A percentile compares a stretch with the other conserved stretches of the same genome.
Conservation (phyloP, 2,797 vertebrate species). For the Erpetoichthys calabaricus region DNA sequence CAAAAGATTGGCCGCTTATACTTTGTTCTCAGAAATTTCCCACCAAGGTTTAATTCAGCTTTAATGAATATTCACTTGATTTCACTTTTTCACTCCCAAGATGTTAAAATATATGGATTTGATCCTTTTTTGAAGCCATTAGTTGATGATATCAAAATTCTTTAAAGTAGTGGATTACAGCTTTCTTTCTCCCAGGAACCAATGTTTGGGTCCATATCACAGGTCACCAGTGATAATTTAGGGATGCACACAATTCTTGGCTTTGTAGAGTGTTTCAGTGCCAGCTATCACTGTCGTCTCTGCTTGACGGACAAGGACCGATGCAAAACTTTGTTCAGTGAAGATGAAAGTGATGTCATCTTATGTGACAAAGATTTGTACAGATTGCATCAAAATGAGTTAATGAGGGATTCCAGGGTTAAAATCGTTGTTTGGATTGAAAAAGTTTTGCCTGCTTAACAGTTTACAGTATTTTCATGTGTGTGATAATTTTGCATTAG, state of each 20-base stretch:
- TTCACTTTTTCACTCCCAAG: constrained; percentile 15
- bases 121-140: constrained; percentile 14
- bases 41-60: constrained; percentile 7
- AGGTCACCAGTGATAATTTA: constrained; percentile 9
- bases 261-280: constrained; percentile 9
- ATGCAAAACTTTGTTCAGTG: no score
- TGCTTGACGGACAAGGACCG: constrained; percentile 10
- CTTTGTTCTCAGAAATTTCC: constrained; percentile 8
- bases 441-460: no score
- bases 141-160: constrained; percentile 15
- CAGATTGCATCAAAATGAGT: no score
- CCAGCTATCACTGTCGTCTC: constrained; percentile 7
- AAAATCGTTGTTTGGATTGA: no score
- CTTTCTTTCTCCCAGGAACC: constrained; percentile 19
- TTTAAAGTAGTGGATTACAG: constrained; percentile 14
- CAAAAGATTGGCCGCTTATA: constrained; percentile 5
- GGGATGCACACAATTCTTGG: constrained; percentile 9
- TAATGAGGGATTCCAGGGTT: no score
- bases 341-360: no score
- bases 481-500: no score
- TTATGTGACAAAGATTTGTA: no score
- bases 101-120: constrained; percentile 18
- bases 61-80: constrained; percentile 13
- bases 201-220: constrained; percentile 17
- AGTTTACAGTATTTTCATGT: no score